Evolutionary conservation across 2,113 vertebrate genomes (phyloP), one percentile per base, ranked within the genome.

Genomic region (Oxyruncus cristatus): DNA sequence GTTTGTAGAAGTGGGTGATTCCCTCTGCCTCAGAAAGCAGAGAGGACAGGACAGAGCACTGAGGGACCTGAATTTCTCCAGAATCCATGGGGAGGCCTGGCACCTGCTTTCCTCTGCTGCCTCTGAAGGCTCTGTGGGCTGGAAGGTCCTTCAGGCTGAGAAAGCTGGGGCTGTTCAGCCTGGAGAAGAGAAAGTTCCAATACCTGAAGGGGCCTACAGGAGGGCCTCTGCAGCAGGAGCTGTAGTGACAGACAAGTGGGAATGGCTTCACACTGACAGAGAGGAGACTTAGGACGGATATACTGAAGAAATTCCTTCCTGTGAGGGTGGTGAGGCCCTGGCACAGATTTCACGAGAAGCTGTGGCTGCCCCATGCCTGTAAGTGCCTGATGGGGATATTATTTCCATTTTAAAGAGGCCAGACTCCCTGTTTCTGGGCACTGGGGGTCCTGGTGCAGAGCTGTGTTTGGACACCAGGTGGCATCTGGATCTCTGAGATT

Each of bases 351-450:
- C 12, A 27, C 44, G 52, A 67, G 68, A 0, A 12, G 47, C 47
- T 41, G 53, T 2, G 53, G 30, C n/a, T 55, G 41, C 8, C 30
- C 55, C 30, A 62, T 2, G 2, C 17, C 55, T 27, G 32, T 24
- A 7, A 76, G 5, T 2, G 35, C n/a, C 47, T 2, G 21, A 3
- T 19, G 35, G 53, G 46, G 9, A 8, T 33, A 16, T 8, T 5
- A 13, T 23, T 77, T 13, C 0, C 32, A 0, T 15, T 18, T 3
- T 26, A 4, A 32, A 0, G 8, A 3, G n/a, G 30, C 5, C 12
- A 21, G 12, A 12, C 55, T 61, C 53, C 4, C 4, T 2, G 28
- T 18, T 6, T 0, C 11, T 3, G 39, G 2, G 46, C 2, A 0
- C 35, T 4, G 47, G 12, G 67, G 33, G 10, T 21, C 5, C 15